Evolutionary conservation across 2,888 invertebrate genomes (phyloP).

Genomic region (Noctua janthe): DNA sequence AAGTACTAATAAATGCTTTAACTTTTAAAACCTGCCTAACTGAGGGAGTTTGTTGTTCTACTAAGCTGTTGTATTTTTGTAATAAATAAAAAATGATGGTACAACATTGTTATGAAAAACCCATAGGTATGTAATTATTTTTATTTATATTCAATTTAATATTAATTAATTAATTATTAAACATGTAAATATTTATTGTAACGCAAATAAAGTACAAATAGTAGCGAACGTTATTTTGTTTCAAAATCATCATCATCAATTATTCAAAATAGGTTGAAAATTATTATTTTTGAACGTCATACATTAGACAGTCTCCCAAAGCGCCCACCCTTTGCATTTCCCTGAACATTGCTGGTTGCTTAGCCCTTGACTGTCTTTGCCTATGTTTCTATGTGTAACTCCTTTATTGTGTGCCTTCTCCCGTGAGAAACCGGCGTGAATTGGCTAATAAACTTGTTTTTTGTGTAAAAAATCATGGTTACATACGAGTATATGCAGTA

Average conservation of each 20-base stretch:
- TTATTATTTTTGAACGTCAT: neutral
- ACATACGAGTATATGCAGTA: too few relatives aligned
- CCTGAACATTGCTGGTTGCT: too few relatives aligned
- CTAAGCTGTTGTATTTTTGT: conserved; percentile 58
- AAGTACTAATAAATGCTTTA: neutral
- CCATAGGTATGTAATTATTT: conserved; percentile 33
- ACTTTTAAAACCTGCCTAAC: neutral
- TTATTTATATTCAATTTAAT: conserved; percentile 44
- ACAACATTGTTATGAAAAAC: conserved; percentile 37
- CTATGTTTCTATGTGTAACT: too few relatives aligned
- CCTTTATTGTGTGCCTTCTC: too few relatives aligned
- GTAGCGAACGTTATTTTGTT: conserved; percentile 33
- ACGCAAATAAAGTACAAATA: conserved; percentile 70
- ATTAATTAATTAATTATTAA: conserved; percentile 18
- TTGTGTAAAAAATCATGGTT: too few relatives aligned
- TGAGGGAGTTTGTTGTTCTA: conserved; percentile 3
- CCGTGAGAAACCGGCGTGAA: too few relatives aligned
- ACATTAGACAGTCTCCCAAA: too few relatives aligned
- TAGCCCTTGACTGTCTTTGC: too few relatives aligned
- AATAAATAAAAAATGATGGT: conserved; percentile 23
- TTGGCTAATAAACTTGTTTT: too few relatives aligned
- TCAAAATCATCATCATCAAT: neutral
- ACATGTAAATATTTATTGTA: conserved; percentile 65
- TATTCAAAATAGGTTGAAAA: neutral
- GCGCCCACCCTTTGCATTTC: too few relatives aligned